Evolutionary conservation across 2,113 vertebrate species (phyloP), one percentile per base, ranked within the genome.

Genomic region (Merops nubicus): DNA sequence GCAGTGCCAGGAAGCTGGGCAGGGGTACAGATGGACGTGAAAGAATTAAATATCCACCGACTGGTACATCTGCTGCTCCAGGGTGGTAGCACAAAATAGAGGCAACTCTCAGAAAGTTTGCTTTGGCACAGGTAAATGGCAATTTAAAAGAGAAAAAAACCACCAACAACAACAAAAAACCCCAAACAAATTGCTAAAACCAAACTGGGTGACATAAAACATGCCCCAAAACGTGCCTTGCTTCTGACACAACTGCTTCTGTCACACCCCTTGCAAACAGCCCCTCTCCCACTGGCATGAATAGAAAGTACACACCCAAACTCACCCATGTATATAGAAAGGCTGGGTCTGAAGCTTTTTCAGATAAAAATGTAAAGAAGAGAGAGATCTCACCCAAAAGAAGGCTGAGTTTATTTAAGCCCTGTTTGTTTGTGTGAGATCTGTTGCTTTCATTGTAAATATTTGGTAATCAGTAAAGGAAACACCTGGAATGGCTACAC

Each of bases 201-300:
- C 9, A 17, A 38, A 28, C 0, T 28, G 26, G 28, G 14, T 7
- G 36, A 16, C 2, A 4, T 12, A 23, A 54, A n/a, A 15, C 0
- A 6, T 8, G 19, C 25, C 75, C 36, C 60, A 5, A 47, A 64
- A 21, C 0, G 0, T 6, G 36, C 2, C 5, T 3, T 36, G 51
- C 17, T 40, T 29, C 0, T 2, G n/a, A 12, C 33, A 10, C 40
- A 6, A 2, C 4, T 34, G 12, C 29, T n/a, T n/a, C 75, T 21
- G 3, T 3, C 45, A 1, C 3, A 2, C 15, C n/a, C n/a, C n/a
- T n/a, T n/a, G n/a, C n/a, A n/a, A n/a, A 14, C 22, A 6, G 12
- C 0, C 1, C 4, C 50, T 43, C 45, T n/a, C 31, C n/a, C 22
- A 42, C 62, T 0, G 1, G 0, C 0, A 2, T 1, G 18, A 59